Conservation (phyloP, 2,888 invertebrate genomes). For the Rhagium mordax region DNA sequence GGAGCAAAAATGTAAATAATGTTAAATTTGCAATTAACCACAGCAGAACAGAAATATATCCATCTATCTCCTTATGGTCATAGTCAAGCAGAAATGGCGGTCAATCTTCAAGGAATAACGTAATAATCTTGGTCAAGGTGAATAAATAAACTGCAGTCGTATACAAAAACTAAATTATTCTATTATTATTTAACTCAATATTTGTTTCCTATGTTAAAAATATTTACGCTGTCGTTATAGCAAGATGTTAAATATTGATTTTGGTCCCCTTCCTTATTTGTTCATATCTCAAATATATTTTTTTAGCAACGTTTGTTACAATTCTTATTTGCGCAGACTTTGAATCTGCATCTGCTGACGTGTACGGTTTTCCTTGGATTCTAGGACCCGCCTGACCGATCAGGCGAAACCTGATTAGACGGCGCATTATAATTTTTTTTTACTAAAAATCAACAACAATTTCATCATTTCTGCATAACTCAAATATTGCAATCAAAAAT, state of each 20-base stretch:
- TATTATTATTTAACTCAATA: constrained; percentile 4
- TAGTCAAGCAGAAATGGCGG: constrained; percentile 8
- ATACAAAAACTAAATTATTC: not conserved
- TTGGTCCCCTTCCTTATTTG: not conserved
- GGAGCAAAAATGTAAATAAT: not conserved
- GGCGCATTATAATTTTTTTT: too few relatives aligned
- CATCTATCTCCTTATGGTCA: not conserved
- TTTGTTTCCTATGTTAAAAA: not conserved
- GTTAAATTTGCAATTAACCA: not conserved
- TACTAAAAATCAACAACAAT: too few relatives aligned
- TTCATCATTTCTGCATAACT: too few relatives aligned
- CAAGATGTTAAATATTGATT: constrained; percentile 1
- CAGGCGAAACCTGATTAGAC: too few relatives aligned
- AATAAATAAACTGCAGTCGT: constrained; percentile 8
- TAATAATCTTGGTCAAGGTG: constrained; percentile 24
- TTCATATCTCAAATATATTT: not conserved
- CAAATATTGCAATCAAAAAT: too few relatives aligned
- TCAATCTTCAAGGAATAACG: constrained; percentile 13
- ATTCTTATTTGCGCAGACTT: not conserved
- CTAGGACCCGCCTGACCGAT: too few relatives aligned
- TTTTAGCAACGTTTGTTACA: not conserved
- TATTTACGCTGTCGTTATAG: not conserved
- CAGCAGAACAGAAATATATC: constrained; percentile 1
- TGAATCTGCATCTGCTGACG: not conserved
- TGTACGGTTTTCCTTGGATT: too few relatives aligned